Conservation (phyloP, 2,888 invertebrate genomes). For the Dione vanillae region DNA sequence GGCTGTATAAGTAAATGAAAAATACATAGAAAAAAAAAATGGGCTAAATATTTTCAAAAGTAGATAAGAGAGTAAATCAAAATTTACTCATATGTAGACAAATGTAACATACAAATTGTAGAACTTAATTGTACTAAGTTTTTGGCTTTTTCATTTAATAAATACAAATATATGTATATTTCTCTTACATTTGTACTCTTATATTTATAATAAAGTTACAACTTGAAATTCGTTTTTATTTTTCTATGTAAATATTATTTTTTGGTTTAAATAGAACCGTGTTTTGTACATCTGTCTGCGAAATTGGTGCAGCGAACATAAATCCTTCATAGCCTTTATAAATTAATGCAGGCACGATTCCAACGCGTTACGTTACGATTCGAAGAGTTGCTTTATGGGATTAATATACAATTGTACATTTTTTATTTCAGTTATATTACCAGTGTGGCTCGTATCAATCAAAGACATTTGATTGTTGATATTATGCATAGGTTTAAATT, state of each 20-base stretch:
- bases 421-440: conserved; percentile 38
- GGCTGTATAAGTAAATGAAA: too few species aligned
- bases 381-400: conserved; percentile 44
- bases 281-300: conserved; percentile 42
- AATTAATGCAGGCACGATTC: conserved; percentile 47
- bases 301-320: conserved; percentile 48
- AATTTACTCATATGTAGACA: too few species aligned
- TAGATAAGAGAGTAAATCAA: too few species aligned
- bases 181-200: too few species aligned
- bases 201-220: neutral
- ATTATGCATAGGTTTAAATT: neutral
- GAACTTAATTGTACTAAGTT: too few species aligned
- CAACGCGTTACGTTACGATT: conserved; percentile 41
- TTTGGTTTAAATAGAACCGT: conserved; percentile 33
- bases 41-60: too few species aligned
- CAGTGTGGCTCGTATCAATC: neutral
- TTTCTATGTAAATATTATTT: conserved; percentile 17
- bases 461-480: conserved; percentile 4
- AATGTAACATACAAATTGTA: too few species aligned
- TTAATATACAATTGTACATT: conserved; percentile 43
- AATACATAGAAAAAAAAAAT: too few species aligned
- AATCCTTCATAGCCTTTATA: conserved; percentile 48
- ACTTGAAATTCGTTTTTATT: neutral
- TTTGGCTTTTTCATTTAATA: too few species aligned
- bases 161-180: too few species aligned